phyloP scores from a whole-genome alignment of 1,140 invertebrate genomes.

The Melanaphis sacchari region DNA sequence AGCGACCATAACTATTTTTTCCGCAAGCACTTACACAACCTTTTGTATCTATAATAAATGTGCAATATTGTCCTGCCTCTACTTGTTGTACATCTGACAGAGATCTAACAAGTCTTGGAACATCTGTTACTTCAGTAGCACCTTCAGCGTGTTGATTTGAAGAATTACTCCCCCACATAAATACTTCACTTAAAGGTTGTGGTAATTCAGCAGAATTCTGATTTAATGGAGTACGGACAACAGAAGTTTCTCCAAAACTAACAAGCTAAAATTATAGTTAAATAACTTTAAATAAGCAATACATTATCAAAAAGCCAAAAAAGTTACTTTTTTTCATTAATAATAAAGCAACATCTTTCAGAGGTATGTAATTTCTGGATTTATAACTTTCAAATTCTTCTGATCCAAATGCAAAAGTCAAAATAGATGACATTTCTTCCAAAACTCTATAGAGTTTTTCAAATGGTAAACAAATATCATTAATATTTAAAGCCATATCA shows the following conservation, averaged over 20 bases:
- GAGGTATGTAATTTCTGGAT: slow-evolving; percentile 61
- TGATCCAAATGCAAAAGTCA: slow-evolving; percentile 48
- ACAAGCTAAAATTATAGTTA: slow-evolving; percentile 38
- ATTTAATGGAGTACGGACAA: slow-evolving; percentile 55
- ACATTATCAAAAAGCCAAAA: background rate
- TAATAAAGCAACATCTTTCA: slow-evolving; percentile 68
- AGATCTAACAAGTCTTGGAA: slow-evolving; percentile 68
- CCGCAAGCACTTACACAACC: slow-evolving; percentile 70
- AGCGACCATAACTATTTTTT: slow-evolving; percentile 69
- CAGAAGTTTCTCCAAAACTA: slow-evolving; percentile 55
- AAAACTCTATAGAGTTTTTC: slow-evolving; percentile 48
- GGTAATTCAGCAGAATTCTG: slow-evolving; percentile 51
- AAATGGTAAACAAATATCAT: slow-evolving; percentile 43
- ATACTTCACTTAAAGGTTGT: slow-evolving; percentile 66
- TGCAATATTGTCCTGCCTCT: slow-evolving; percentile 75
- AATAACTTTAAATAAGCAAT: background rate
- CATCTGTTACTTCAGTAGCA: slow-evolving; percentile 69
- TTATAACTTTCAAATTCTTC: slow-evolving; percentile 53
- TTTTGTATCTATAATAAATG: slow-evolving; percentile 71
- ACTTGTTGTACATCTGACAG: slow-evolving; percentile 71
- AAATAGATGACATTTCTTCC: slow-evolving; percentile 56
- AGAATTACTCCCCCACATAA: slow-evolving; percentile 76
- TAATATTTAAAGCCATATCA: slow-evolving; percentile 67
- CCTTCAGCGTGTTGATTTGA: slow-evolving; percentile 72
- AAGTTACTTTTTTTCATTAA: slow-evolving; percentile 68